These are phyloP conservation scores for Dioctria linearis DNA, from an alignment of 2,888 invertebrate species.

Conservation along the genomic window DNA sequence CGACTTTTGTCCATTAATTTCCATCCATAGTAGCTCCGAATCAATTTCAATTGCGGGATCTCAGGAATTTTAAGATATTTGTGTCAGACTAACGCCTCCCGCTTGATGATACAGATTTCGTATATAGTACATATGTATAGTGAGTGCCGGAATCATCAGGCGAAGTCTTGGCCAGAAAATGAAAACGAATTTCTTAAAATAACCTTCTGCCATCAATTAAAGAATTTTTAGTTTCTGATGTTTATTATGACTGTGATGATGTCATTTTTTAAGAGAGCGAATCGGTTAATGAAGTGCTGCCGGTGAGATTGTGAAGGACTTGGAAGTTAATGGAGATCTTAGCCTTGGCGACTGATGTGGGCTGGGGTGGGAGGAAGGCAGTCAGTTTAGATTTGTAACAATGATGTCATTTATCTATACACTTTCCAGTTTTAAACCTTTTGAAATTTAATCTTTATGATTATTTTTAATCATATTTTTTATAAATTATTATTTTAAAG, in stretches of 20 bases:
- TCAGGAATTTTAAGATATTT: neutral
- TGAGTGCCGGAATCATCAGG: slow-evolving; percentile 30
- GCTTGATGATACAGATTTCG: too few relatives aligned
- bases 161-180: slow-evolving; percentile 1
- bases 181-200: slow-evolving; percentile 28
- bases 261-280: slow-evolving; percentile 16
- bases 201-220: slow-evolving; percentile 29
- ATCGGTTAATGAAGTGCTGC: slow-evolving; percentile 4
- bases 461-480: too few relatives aligned
- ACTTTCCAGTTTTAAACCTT: too few relatives aligned
- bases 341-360: neutral
- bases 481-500: too few relatives aligned
- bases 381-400: neutral
- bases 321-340: neutral
- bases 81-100: too few relatives aligned
- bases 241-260: slow-evolving; percentile 35
- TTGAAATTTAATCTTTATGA: too few relatives aligned
- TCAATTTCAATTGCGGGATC: slow-evolving; percentile 19
- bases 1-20: slow-evolving; percentile 8
- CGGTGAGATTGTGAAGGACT: slow-evolving; percentile 30
- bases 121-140: neutral
- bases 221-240: slow-evolving; percentile 7
- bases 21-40: slow-evolving; percentile 8
- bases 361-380: neutral
- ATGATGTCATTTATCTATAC: neutral